Percentiles rank a stretch among this genome's conserved stretches.
Evolutionary conservation across 2,888 invertebrate species (phyloP).

Genomic region (Dynastes maya): DNA sequence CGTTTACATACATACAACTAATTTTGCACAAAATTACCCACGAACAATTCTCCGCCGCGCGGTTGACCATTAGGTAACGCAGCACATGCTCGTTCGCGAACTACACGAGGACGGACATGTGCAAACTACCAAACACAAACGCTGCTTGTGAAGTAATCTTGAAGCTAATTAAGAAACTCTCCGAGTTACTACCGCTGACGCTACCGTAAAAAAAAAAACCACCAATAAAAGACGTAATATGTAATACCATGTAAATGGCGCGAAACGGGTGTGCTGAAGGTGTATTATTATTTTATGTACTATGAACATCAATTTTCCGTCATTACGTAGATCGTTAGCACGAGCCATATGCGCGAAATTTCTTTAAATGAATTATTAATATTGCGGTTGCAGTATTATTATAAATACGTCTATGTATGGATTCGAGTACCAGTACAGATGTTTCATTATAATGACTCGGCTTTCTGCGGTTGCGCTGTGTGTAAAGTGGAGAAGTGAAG

Average conservation of each 20-base stretch:
- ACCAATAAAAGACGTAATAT: slow-evolving; percentile 5
- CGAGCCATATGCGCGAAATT: slow-evolving; percentile 36
- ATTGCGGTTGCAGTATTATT: slow-evolving; percentile 24
- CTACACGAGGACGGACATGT: slow-evolving; percentile 7
- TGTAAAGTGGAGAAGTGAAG: neutral
- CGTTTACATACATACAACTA: slow-evolving; percentile 5
- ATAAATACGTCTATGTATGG: slow-evolving; percentile 11
- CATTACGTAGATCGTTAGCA: slow-evolving; percentile 25
- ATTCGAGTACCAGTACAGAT: slow-evolving; percentile 1
- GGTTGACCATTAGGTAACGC: neutral
- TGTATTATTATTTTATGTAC: slow-evolving; percentile 22
- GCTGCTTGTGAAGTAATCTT: neutral
- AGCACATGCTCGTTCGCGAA: neutral
- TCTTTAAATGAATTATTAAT: slow-evolving; percentile 28
- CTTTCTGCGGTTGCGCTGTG: slow-evolving; percentile 1
- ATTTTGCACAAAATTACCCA: slow-evolving; percentile 6
- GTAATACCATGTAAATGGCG: slow-evolving; percentile 20
- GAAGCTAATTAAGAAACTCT: slow-evolving; percentile 17
- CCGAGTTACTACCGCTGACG: neutral
- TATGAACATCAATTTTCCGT: slow-evolving; percentile 39
- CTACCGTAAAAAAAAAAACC: neutral
- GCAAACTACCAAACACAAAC: neutral
- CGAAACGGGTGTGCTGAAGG: slow-evolving; percentile 12
- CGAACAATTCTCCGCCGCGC: neutral
- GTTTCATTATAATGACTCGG: neutral